Evolutionary conservation across 2,888 invertebrate genomes (phyloP), one percentile per base, ranked within the genome.

Genomic region (Clanis bilineata): DNA sequence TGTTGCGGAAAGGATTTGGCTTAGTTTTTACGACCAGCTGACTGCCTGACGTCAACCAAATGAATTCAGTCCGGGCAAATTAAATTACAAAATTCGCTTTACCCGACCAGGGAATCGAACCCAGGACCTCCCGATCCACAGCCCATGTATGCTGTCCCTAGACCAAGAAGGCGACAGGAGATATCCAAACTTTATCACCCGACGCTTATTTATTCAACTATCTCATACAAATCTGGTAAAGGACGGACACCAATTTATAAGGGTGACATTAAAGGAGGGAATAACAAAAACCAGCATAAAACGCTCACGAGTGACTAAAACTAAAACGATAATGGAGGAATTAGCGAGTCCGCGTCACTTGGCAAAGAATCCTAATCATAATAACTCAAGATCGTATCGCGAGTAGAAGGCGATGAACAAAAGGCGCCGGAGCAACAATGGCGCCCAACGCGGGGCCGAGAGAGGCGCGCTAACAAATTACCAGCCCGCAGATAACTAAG

Each of bases 341-440:
- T 91, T 88, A 90, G 87, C 85, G 82, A 80, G 81, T 86, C 82
- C 78, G 83, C 87, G 86, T 88, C 88, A 88, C 86, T 89, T 84
- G 82, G 85, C 87, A 86, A 91, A 90, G 91, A 90, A 90, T 92
- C 86, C 91, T 90, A 91, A 92, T 92, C 90, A 91, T 87, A 90
- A 91, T 91, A 92, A 91, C 82, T 92, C 92, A 90, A 90, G 91
- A 92, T 91, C 80, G 74, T 91, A 92, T 92, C 91, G 80, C 79
- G 71, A 78, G 75, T 81, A 79, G 85, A 83, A 83, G 84, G 86
- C 90, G 86, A 89, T 85, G 90, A 91, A 90, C 91, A 91, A 92
- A 90, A 91, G 90, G 88, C 88, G 83, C 73, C 74, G 77, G 74
- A 79, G 82, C 84, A 89, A 92, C 91, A 91, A 92, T 89, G 88